Conservation (phyloP, 2,888 invertebrate species). For the Drosophila putrida region DNA sequence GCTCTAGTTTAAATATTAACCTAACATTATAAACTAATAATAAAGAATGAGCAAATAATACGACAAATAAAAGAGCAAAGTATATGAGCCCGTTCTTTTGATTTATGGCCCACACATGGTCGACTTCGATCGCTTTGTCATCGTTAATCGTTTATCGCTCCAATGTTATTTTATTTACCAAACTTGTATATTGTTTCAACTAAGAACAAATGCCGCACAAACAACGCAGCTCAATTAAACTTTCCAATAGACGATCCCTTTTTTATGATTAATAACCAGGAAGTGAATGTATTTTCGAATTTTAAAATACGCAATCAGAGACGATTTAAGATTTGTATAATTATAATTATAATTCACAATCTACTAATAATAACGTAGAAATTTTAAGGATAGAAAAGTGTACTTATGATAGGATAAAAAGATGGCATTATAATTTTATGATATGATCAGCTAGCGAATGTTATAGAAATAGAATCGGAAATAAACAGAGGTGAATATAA, state of each 20-base stretch:
- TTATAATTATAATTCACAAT: too few species aligned
- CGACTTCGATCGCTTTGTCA: slow-evolving; percentile 49
- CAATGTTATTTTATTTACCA: slow-evolving; percentile 45
- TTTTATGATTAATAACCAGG: slow-evolving; percentile 9
- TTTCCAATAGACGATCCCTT: background rate
- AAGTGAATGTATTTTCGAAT: background rate
- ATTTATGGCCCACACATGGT: slow-evolving; percentile 68
- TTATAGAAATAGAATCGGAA: too few species aligned
- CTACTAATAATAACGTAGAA: too few species aligned
- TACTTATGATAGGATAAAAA: too few species aligned
- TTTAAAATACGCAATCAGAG: background rate
- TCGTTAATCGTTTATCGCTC: slow-evolving; percentile 56
- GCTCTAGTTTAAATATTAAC: slow-evolving; percentile 31
- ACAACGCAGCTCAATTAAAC: background rate
- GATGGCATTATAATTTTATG: too few species aligned
- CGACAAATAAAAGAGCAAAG: slow-evolving; percentile 43
- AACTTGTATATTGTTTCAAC: slow-evolving; percentile 61
- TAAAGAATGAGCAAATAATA: slow-evolving; percentile 72
- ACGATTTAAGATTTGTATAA: background rate
- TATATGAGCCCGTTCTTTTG: slow-evolving; percentile 43
- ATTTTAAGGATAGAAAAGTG: too few species aligned
- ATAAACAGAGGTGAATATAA: too few species aligned
- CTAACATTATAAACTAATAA: slow-evolving; percentile 51
- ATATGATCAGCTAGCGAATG: too few species aligned
- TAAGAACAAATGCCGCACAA: slow-evolving; percentile 2